phyloP scores from a whole-genome alignment of 2,113 vertebrate species.

The Nymphicus hollandicus region DNA sequence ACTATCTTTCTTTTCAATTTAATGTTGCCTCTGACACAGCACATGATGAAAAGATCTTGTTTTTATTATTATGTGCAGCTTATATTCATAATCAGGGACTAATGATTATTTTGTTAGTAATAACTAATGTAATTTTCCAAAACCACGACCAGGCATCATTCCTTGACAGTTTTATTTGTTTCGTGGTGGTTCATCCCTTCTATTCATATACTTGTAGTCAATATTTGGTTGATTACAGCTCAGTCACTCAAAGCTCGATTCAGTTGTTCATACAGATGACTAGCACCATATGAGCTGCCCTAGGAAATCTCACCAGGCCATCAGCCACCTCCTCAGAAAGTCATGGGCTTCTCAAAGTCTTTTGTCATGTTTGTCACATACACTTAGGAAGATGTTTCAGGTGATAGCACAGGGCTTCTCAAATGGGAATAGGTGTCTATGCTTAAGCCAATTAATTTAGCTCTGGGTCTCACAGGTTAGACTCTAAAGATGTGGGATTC shows the following conservation, averaged over 20 bases:
- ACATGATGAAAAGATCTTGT: fast-evolving
- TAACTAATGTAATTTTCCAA: neutral
- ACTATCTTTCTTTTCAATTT: neutral
- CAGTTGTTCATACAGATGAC: neutral
- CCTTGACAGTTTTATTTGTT: neutral
- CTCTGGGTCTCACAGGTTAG: neutral
- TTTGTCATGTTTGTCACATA: neutral
- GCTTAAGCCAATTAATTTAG: neutral
- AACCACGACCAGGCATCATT: neutral
- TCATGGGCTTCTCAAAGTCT: neutral
- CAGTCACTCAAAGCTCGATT: neutral
- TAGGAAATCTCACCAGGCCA: neutral
- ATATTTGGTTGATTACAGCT: neutral
- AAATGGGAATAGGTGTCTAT: neutral
- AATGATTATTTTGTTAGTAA: neutral
- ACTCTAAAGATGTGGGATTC: neutral
- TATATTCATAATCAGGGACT: neutral
- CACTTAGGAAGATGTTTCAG: neutral
- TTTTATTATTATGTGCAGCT: neutral
- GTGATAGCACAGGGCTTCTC: neutral
- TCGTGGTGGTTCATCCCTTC: neutral
- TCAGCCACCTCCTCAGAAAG: neutral
- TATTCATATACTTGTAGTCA: neutral
- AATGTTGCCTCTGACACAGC: neutral
- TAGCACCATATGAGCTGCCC: neutral